Conservation (phyloP, 53 echinoderm and acorn worm genomes). For the Mesocentrotus franciscanus region DNA sequence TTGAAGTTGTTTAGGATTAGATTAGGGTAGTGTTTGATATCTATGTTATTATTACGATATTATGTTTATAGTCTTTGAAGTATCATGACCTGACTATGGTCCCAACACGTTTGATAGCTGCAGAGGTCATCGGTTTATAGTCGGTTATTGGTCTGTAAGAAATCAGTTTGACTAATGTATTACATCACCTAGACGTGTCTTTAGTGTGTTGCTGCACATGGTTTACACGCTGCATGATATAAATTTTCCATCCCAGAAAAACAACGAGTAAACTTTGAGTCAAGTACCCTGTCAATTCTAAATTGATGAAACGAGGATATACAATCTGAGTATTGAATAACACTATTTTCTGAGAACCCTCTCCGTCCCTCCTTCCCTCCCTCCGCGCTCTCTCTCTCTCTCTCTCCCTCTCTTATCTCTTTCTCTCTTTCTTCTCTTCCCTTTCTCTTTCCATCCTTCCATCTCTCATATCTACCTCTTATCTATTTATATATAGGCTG, state of each 20-base stretch:
- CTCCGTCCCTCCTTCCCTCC: no score
- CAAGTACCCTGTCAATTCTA: neutral
- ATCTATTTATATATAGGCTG: no score
- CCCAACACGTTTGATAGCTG: neutral
- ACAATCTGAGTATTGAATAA: neutral
- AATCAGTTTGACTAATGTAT: no score
- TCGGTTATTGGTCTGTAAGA: no score
- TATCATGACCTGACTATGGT: neutral
- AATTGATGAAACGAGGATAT: neutral
- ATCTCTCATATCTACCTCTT: no score
- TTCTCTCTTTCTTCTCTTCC: no score
- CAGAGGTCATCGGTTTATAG: neutral
- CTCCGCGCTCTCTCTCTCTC: no score
- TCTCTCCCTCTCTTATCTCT: no score
- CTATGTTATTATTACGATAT: neutral
- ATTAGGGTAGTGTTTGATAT: neutral
- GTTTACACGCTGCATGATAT: neutral
- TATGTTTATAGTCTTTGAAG: neutral
- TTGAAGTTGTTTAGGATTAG: neutral
- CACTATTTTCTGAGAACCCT: neutral
- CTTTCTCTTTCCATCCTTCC: no score
- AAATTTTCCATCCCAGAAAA: neutral
- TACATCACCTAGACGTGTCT: no score
- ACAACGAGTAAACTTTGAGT: neutral
- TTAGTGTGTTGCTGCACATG: neutral